Conservation (phyloP, 2,113 vertebrate species). For the Anguilla rostrata region DNA sequence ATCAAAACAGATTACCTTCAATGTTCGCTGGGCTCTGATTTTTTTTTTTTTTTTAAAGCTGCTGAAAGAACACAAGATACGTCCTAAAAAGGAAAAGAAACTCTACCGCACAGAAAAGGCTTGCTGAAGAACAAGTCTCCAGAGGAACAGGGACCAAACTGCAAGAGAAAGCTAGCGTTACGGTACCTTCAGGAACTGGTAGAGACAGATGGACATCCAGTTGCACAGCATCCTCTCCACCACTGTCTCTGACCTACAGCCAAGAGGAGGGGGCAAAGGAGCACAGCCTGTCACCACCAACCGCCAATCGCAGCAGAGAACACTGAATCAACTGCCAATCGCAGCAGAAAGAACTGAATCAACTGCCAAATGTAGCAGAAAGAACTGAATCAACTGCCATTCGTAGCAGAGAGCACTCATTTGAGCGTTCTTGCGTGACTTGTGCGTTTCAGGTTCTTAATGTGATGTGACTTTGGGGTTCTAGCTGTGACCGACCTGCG, state of each 20-base stretch:
- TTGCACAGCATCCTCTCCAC: slow-evolving; percentile 99
- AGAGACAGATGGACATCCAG: slow-evolving; percentile 99
- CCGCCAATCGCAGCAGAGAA: not conserved
- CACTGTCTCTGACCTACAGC: slow-evolving; percentile 90
- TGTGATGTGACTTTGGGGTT: no score
- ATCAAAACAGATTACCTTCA: not conserved
- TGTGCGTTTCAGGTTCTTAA: no score
- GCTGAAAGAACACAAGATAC: not conserved
- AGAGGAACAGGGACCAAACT: not conserved
- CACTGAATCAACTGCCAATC: not conserved
- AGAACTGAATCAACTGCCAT: not conserved
- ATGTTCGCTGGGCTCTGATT: not conserved
- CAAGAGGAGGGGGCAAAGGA: not conserved
- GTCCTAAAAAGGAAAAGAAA: not conserved
- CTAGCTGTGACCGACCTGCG: no score
- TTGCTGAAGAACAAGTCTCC: not conserved
- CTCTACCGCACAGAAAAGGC: not conserved
- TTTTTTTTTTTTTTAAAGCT: not conserved
- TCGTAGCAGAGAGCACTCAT: not conserved
- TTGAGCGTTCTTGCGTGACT: no score
- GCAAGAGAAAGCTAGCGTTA: not conserved
- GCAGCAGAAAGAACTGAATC: not conserved
- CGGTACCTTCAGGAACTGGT: slow-evolving; percentile 92
- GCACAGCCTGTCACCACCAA: not conserved
- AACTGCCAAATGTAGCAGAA: not conserved